Conservation (phyloP, 2,797 vertebrate genomes). For the Oryzias dopingdopingensis region DNA sequence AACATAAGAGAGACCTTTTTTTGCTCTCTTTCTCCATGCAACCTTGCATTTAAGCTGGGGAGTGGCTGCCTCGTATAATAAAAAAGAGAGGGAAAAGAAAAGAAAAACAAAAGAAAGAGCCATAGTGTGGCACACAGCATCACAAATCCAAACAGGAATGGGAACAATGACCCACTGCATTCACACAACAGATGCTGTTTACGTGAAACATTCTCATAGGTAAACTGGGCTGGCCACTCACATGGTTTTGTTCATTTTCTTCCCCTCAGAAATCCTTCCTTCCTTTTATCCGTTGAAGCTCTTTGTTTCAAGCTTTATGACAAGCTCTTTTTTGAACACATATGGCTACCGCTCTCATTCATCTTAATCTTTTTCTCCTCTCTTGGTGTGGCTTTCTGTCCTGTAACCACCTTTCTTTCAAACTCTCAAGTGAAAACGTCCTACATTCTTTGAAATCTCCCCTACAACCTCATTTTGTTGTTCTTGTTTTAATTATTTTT, state of each 20-base stretch:
- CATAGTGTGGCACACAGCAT: constrained; percentile 5
- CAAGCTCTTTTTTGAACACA: constrained; percentile 6
- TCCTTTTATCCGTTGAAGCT: constrained; percentile 2
- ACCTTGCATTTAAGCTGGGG: constrained; percentile 13
- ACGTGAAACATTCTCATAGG: constrained; percentile 15
- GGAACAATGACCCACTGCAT: constrained; percentile 17
- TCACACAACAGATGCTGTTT: constrained; percentile 20
- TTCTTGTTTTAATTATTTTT: not conserved
- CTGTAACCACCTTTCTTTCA: constrained; percentile 14
- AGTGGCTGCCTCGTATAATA: constrained; percentile 17
- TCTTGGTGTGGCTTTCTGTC: constrained; percentile 13
- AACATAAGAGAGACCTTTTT: constrained; percentile 28
- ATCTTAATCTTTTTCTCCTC: constrained; percentile 1
- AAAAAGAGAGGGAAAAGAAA: constrained; percentile 1
- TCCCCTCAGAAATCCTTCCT: constrained; percentile 23
- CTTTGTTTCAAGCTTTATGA: constrained; percentile 33
- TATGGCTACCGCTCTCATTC: constrained; percentile 20
- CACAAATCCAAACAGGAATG: constrained; percentile 23
- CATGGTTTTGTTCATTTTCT: constrained; percentile 20
- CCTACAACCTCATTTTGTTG: constrained; percentile 4
- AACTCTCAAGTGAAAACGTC: constrained; percentile 19
- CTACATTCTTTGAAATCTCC: constrained; percentile 5
- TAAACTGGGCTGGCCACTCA: constrained; percentile 21
- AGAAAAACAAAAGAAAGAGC: constrained; percentile 11
- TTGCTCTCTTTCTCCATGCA: constrained; percentile 2